These are phyloP conservation scores for Caenorhabditis doughertyi DNA, from an alignment of 2,888 invertebrate species.

Conservation along the genomic window DNA sequence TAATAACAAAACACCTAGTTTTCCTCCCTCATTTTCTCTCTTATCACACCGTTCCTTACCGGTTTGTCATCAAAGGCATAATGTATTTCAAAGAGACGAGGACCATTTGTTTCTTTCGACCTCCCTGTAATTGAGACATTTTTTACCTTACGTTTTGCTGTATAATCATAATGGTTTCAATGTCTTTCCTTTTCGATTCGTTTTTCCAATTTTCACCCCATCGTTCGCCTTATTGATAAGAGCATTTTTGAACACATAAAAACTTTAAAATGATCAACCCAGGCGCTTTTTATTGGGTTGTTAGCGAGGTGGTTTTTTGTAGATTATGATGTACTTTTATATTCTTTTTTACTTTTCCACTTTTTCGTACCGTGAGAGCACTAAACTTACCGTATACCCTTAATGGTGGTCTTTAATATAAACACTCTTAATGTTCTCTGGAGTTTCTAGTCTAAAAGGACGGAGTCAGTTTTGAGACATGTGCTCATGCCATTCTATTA, in stretches of 20 bases:
- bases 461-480: too few species aligned
- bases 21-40: conserved; percentile 14
- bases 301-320: conserved; percentile 22
- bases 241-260: conserved; percentile 52
- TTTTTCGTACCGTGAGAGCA: not conserved
- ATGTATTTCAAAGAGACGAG: conserved; percentile 5
- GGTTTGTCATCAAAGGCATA: conserved; percentile 31
- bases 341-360: not conserved
- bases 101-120: conserved; percentile 25
- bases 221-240: conserved; percentile 56
- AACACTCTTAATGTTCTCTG: not conserved
- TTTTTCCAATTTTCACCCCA: conserved; percentile 17
- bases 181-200: conserved; percentile 25
- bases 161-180: conserved; percentile 52
- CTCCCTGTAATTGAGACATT: conserved; percentile 46
- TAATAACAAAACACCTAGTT: conserved; percentile 54
- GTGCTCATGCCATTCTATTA: too few species aligned
- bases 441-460: not conserved
- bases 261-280: conserved; percentile 39
- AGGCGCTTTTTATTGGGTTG: conserved; percentile 31
- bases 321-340: conserved; percentile 17
- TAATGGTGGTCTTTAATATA: too few species aligned
- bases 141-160: conserved; percentile 42
- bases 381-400: not conserved
- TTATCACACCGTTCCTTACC: conserved; percentile 63